Percentiles rank a stretch among this genome's conserved stretches.
Conservation (phyloP, 2,113 vertebrate species). For the Engraulis encrasicolus region DNA sequence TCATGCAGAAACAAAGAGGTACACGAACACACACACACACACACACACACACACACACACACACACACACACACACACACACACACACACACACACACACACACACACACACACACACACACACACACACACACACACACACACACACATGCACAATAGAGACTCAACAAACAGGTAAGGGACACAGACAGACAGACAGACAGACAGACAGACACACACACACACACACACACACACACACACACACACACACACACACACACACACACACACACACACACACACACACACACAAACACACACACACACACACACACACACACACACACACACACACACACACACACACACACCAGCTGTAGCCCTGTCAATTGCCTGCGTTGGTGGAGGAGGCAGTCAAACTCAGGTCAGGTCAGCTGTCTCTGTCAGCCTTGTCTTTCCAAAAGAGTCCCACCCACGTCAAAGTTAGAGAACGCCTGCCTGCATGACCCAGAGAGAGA, state of each 20-base stretch:
- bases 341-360: conserved; percentile 26
- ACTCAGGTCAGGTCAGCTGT: conserved; percentile 47
- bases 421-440: conserved; percentile 20
- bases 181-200: background rate
- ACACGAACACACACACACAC: background rate
- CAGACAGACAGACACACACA: background rate
- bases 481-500: background rate
- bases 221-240: conserved; percentile 7
- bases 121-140: too few relatives aligned
- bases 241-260: conserved; percentile 13
- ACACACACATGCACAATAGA: too few relatives aligned
- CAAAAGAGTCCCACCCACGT: too few relatives aligned
- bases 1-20: too few relatives aligned
- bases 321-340: background rate
- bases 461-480: too few relatives aligned
- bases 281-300: too few relatives aligned
- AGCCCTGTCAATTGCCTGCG: conserved; percentile 41
- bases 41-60: background rate
- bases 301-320: background rate
- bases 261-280: background rate
- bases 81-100: background rate
- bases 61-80: conserved; percentile 19
- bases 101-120: background rate
- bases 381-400: conserved; percentile 56
- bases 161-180: too few relatives aligned